Evolutionary conservation across 2,113 vertebrate species (phyloP).

Genomic region (Catharus minimus): DNA sequence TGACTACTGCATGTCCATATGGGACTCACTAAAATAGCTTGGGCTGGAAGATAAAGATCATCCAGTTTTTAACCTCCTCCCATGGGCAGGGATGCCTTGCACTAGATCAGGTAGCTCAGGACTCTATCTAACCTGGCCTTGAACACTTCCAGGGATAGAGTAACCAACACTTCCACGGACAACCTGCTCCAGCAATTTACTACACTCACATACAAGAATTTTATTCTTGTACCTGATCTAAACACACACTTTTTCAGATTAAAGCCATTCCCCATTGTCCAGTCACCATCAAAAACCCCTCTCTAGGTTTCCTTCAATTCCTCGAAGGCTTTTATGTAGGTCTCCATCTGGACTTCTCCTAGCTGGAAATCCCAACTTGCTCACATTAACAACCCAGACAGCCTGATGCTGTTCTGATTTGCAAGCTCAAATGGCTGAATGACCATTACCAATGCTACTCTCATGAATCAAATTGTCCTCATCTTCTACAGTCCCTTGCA

Average conservation of each 20-base stretch:
- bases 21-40: not conserved
- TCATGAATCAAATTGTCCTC: not conserved
- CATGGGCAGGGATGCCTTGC: not conserved
- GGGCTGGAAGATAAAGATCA: too few relatives aligned
- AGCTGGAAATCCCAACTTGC: not conserved
- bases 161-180: not conserved
- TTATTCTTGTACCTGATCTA: not conserved
- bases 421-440: not conserved
- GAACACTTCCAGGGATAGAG: not conserved
- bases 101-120: not conserved
- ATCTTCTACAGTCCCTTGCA: not conserved
- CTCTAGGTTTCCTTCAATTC: not conserved
- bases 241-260: not conserved
- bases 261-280: not conserved
- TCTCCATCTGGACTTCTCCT: not conserved
- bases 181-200: not conserved
- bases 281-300: not conserved
- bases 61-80: rapidly evolving
- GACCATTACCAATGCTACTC: not conserved
- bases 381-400: not conserved
- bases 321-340: not conserved
- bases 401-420: not conserved
- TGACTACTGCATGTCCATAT: rapidly evolving
- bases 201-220: not conserved
- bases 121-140: not conserved